phyloP scores from a whole-genome alignment of 1,140 invertebrate species.

The Atta texana region DNA sequence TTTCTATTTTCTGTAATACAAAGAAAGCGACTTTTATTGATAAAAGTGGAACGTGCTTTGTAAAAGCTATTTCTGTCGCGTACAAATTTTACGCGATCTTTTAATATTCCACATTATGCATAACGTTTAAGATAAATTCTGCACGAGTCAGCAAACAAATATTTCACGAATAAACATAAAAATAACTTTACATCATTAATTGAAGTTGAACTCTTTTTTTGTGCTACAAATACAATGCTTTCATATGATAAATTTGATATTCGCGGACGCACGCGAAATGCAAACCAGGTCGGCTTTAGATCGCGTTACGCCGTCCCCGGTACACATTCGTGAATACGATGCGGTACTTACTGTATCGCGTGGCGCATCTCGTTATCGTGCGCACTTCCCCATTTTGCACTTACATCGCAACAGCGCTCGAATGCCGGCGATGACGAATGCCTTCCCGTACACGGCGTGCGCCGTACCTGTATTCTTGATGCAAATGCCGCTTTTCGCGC shows the following conservation, averaged over 20 bases:
- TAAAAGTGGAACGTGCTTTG: slow-evolving; percentile 18
- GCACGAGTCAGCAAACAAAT: neutral
- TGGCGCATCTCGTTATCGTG: slow-evolving; percentile 68
- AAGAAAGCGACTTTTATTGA: slow-evolving; percentile 36
- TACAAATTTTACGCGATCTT: slow-evolving; percentile 20
- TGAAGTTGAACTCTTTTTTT: neutral
- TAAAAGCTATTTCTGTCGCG: neutral
- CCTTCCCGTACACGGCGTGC: slow-evolving; percentile 60
- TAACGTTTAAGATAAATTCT: slow-evolving; percentile 22
- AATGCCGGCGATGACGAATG: slow-evolving; percentile 69
- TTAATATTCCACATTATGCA: slow-evolving; percentile 26
- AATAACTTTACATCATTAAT: slow-evolving; percentile 1
- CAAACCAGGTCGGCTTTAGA: neutral
- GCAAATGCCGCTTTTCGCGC: slow-evolving; percentile 73
- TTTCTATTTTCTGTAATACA: neutral
- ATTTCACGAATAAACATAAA: neutral
- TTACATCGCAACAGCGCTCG: slow-evolving; percentile 30
- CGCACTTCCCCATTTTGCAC: neutral
- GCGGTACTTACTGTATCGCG: slow-evolving; percentile 70
- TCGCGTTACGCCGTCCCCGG: neutral
- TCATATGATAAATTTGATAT: neutral
- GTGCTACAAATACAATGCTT: neutral
- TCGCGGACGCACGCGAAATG: neutral
- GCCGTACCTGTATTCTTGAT: slow-evolving; percentile 63
- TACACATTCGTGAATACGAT: neutral